These are phyloP conservation scores for Scyliorhinus canicula DNA, from an alignment of 2,797 vertebrate genomes.

Conservation along the genomic window DNA sequence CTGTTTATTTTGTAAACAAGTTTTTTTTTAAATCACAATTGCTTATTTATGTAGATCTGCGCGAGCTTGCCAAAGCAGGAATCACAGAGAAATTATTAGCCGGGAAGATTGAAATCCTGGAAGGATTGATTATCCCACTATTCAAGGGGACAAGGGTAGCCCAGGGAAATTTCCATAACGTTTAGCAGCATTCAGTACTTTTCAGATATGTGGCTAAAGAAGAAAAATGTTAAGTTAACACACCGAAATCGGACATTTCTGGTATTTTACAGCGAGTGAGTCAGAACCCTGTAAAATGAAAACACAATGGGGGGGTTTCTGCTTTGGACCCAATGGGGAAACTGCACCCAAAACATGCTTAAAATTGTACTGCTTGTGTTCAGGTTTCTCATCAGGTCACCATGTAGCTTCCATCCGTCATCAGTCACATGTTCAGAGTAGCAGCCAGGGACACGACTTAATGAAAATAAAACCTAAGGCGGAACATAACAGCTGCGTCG, in stretches of 20 bases:
- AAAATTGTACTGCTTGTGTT: not conserved
- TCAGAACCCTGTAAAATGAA: not conserved
- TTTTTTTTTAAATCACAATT: not conserved
- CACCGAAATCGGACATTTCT: not conserved
- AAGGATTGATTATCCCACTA: not conserved
- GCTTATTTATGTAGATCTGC: not conserved
- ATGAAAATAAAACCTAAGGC: too few relatives aligned
- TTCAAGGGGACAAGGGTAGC: not conserved
- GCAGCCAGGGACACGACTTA: too few relatives aligned
- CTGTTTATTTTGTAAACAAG: not conserved
- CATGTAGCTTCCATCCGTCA: too few relatives aligned
- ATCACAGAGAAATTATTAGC: not conserved
- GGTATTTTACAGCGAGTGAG: not conserved
- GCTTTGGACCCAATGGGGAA: not conserved
- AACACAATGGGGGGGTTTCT: not conserved
- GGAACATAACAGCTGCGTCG: too few relatives aligned
- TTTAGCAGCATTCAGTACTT: not conserved
- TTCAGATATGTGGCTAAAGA: not conserved
- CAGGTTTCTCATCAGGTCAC: not conserved
- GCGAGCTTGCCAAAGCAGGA: not conserved
- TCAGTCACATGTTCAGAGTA: too few relatives aligned
- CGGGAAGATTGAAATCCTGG: not conserved
- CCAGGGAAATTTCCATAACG: not conserved
- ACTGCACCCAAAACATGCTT: not conserved
- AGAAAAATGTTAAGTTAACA: not conserved